phyloP scores from a whole-genome alignment of 2,797 vertebrate species.

The Galaxias olidus region DNA sequence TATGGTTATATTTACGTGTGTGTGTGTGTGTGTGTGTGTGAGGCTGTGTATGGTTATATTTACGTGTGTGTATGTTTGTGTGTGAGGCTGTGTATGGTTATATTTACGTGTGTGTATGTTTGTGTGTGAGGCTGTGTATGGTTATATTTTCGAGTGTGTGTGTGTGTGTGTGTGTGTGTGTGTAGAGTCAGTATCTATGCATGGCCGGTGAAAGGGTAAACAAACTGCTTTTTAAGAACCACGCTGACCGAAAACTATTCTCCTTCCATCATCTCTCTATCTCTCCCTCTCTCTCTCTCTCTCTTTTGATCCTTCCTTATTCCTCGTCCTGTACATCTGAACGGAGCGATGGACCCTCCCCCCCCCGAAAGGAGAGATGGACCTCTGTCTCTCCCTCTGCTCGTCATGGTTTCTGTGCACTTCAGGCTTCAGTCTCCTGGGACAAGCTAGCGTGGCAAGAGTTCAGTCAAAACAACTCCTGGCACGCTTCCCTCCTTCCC shows the following conservation, averaged over 20 bases:
- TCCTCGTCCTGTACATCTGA: neutral
- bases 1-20: conserved; percentile 7
- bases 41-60: neutral
- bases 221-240: too few relatives aligned
- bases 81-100: neutral
- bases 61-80: neutral
- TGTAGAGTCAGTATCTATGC: conserved; percentile 9
- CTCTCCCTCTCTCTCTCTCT: too few relatives aligned
- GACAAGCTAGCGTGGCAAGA: neutral
- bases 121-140: conserved; percentile 10
- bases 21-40: neutral
- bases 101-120: neutral
- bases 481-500: conserved; percentile 26
- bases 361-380: too few relatives aligned
- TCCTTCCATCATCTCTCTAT: too few relatives aligned
- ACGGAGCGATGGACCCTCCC: conserved; percentile 1
- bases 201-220: too few relatives aligned
- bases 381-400: too few relatives aligned
- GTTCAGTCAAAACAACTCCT: too few relatives aligned
- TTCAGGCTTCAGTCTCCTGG: neutral
- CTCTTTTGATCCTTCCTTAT: too few relatives aligned
- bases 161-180: conserved; percentile 6
- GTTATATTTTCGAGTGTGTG: too few relatives aligned
- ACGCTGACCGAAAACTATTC: too few relatives aligned
- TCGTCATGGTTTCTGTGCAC: neutral